Base-by-base conservation (phyloP, 2,888 invertebrate genomes). In the Thymelicus acteon region DNA sequence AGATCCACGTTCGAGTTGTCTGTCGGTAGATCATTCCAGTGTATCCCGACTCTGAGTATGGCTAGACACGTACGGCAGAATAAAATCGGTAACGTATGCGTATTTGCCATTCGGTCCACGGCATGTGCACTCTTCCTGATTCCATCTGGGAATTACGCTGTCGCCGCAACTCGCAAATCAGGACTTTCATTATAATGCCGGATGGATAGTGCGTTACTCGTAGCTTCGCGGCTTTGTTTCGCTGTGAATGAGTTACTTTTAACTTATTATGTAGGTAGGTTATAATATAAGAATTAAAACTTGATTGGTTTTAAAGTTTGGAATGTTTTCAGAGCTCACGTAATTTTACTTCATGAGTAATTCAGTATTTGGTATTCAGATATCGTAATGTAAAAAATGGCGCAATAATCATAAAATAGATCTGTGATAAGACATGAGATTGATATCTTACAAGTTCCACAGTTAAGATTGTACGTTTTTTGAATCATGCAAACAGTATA, bases 111-210 rank as follows among this genome's bases (percentile, higher is more conserved):
- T 90, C 92, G 86, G 88, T 84, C 84, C 90, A 88, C 91, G 90
- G 80, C 78, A 76, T 73, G 78, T 89, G 92, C 92, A 93, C 92
- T 92, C 90, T 87, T 90, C 85, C 82, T 93, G 93, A 93, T 93
- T 93, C 91, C 93, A 92, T 92, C 87, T 89, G 93, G 93, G 93
- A 93, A 92, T 92, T 87, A 87, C 87, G 84, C 81, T 86, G 88
- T 90, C 91, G 88, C 87, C 87, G 86, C 86, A 87, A 87, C 90
- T 86, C 89, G 88, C 92, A 91, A 92, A 92, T 92, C 92, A 90
- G 85, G 86, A 88, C 88, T 90, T 91, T 91, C 91, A 91, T 91
- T 90, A 82, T 79, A 80, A 79, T 73, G 72, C 74, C 47, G 57
- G 57, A 68, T 72, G 73, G 68, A 68, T 73, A 73, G 61, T 72